Evolutionary conservation across 2,113 vertebrate genomes (phyloP), one percentile per base, ranked within the genome.

Genomic region (Pipra filicauda): DNA sequence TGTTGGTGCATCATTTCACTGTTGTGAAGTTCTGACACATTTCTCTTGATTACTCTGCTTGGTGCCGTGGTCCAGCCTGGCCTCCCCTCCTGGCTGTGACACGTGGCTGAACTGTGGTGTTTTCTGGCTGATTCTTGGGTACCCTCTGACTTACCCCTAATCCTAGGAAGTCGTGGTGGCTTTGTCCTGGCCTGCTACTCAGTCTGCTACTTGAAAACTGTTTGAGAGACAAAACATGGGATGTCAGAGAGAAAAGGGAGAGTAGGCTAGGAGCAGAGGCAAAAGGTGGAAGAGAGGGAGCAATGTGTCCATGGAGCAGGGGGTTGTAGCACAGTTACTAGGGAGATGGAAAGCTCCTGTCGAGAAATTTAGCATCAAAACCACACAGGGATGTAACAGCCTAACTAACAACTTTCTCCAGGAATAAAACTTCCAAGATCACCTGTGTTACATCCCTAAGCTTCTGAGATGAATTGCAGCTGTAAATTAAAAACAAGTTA

Each of bases 151-250:
- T 59, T 27, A 21, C 4, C 6, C 5, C 8, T 18, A 6, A 11
- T 37, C 14, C 44, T 23, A 2, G 9, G 23, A n/a, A 3, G 0
- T 2, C 51, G 24, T 10, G 35, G 13, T 31, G 21, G 8, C 16
- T 30, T 73, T 84, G 18, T 57, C 8, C 54, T 57, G 37, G 18
- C 43, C 71, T 54, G 51, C 12, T 76, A 28, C 31, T 82, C 22
- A 12, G 26, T 43, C 46, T 86, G 41, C 57, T 55, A 5, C 15
- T 4, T 5, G 23, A 41, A 51, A 85, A 55, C 64, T 30, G 9
- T 28, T 43, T 33, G 49, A 81, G 61, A 49, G 16, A 30, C 15
- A 66, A 59, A 74, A 39, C 27, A 4, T 21, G 57, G 35, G 23
- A 8, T 1, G 6, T 15, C 48, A 43, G 37, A 24, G 9, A 27